A percentile compares a stretch with the other conserved stretches of the same genome.
These are phyloP conservation scores for Erpetoichthys calabaricus DNA, from an alignment of 2,797 vertebrate species.

Conservation along the genomic window DNA sequence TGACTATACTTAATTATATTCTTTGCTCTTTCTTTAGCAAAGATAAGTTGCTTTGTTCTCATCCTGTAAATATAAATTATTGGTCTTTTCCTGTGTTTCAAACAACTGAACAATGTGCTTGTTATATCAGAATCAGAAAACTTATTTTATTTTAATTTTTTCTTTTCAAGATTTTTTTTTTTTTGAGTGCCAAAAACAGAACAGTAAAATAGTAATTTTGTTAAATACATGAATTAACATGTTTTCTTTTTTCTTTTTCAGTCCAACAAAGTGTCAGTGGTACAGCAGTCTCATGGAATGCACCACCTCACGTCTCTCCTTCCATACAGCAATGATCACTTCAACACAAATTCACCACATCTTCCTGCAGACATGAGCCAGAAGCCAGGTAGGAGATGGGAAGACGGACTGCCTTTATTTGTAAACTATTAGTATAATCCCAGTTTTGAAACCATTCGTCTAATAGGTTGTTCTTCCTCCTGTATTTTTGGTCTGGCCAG, in stretches of 20 bases:
- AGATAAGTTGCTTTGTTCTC: too few species aligned
- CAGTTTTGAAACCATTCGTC: too few species aligned
- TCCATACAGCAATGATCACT: conserved; percentile 88
- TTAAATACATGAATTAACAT: conserved; percentile 59
- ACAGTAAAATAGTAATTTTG: conserved; percentile 87
- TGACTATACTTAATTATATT: too few species aligned
- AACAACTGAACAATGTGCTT: too few species aligned
- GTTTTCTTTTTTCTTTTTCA: conserved; percentile 40
- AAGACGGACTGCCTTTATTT: neutral
- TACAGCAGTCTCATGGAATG: conserved; percentile 83
- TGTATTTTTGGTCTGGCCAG: too few species aligned
- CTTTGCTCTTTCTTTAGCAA: too few species aligned
- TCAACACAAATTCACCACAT: conserved; percentile 76
- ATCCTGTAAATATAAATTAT: too few species aligned
- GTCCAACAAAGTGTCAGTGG: conserved; percentile 93
- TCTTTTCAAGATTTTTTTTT: conserved; percentile 13
- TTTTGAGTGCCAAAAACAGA: conserved; percentile 88
- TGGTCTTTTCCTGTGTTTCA: too few species aligned
- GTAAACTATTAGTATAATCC: too few species aligned
- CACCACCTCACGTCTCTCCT: conserved; percentile 84
- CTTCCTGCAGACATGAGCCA: conserved; percentile 86
- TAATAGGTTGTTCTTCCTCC: too few species aligned
- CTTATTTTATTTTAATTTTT: too few species aligned
- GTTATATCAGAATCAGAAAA: too few species aligned
- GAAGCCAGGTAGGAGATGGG: conserved; percentile 66